Percentiles rank a stretch among this genome's conserved stretches.
Evolutionary conservation across 2,888 invertebrate species (phyloP).

Genomic region (Alcis repandata): DNA sequence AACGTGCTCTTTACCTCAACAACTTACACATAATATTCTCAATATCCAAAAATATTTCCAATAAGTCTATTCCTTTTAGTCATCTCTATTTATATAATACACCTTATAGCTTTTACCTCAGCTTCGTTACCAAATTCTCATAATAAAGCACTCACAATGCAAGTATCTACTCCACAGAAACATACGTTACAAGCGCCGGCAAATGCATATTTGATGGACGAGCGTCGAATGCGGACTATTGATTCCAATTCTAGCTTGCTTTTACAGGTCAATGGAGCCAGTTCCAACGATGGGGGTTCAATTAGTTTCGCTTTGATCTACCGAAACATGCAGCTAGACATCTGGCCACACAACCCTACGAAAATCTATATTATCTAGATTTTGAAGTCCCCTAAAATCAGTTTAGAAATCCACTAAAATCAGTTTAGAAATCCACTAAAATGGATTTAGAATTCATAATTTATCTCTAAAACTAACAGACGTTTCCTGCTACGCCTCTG

Average conservation of each 20-base stretch:
- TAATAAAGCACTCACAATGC: background rate
- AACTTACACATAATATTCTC: too few relatives aligned
- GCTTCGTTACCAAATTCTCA: too few relatives aligned
- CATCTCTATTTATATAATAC: too few relatives aligned
- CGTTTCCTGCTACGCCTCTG: background rate
- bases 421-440: background rate
- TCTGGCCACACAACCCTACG: too few relatives aligned
- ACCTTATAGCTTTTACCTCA: too few relatives aligned
- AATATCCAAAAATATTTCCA: too few relatives aligned
- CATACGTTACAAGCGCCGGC: slow-evolving; percentile 22
- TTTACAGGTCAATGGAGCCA: slow-evolving; percentile 24
- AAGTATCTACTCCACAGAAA: background rate
- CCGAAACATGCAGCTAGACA: background rate
- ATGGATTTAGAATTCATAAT: background rate
- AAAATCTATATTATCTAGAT: too few relatives aligned
- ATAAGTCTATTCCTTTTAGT: too few relatives aligned
- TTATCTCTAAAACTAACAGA: background rate
- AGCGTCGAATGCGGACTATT: slow-evolving; percentile 38
- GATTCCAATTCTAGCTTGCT: slow-evolving; percentile 31
- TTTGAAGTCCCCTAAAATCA: too few relatives aligned
- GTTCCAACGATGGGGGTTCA: slow-evolving; percentile 15
- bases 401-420: background rate
- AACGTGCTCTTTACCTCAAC: too few relatives aligned
- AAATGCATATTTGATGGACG: slow-evolving; percentile 46
- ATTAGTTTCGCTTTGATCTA: slow-evolving; percentile 27